Percentiles rank a stretch among this genome's conserved stretches.
Evolutionary conservation across 2,113 vertebrate species (phyloP).

Genomic region (Pandion haliaetus): DNA sequence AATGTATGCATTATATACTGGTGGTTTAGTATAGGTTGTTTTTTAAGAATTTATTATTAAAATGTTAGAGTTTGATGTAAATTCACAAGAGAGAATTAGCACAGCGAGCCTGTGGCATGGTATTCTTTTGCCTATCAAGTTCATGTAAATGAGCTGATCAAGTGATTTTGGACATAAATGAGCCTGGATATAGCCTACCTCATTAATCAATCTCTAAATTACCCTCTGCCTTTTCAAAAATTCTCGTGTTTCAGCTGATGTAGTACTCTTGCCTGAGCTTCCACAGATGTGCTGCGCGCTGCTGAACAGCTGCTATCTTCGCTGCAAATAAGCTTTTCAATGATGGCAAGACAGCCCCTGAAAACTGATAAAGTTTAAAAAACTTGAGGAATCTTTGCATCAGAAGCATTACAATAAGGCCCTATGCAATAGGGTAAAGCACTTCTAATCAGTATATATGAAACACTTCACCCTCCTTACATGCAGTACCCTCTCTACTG

Average conservation of each 20-base stretch:
- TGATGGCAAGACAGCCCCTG: background rate
- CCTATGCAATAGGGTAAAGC: background rate
- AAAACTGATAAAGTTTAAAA: background rate
- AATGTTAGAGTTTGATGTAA: background rate
- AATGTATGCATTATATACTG: background rate
- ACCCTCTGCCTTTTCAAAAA: background rate
- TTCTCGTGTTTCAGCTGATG: background rate
- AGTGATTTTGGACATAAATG: background rate
- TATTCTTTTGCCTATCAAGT: background rate
- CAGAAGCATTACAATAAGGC: background rate
- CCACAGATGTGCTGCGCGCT: accelerated
- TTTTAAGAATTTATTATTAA: background rate
- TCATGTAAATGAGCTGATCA: background rate
- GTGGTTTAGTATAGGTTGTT: background rate
- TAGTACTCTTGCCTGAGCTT: background rate
- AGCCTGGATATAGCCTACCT: background rate
- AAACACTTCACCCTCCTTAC: background rate
- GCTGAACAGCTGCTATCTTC: background rate
- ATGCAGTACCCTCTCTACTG: background rate
- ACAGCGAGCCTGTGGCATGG: background rate
- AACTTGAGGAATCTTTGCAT: background rate
- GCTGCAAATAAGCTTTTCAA: background rate
- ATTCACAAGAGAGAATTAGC: background rate
- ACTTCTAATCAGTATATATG: background rate
- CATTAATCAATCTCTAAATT: background rate